Evolutionary conservation across 2,888 invertebrate genomes (phyloP), one percentile per base, ranked within the genome.

Genomic region (Mycalesis mineus): DNA sequence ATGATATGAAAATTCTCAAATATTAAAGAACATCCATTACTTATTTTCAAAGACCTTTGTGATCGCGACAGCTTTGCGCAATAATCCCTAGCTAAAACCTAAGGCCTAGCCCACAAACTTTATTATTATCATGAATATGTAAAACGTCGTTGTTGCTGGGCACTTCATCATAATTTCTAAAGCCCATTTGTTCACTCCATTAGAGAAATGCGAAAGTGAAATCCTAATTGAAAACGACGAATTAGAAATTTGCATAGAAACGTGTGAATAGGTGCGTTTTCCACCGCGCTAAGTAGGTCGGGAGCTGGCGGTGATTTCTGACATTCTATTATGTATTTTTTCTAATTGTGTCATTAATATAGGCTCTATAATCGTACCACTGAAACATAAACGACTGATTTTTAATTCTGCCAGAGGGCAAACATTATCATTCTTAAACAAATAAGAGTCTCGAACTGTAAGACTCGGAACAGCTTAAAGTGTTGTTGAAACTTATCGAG

Each of bases 241-340:
- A 65, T 66, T 64, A 66, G 68, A 69, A 67, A 69, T 69, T 67
- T 65, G 59, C 66, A 68, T 65, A 57, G 63, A 64, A 65, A 67
- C 65, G 69, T 67, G 65, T 62, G 66, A 67, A 61, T 63, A 60
- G 64, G 63, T 64, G 57, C 50, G 52, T 62, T 61, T 59, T 58
- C 62, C 50, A 58, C 48, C 50, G 56, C 48, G 61, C 57, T 55
- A 61, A 11, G 11, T 36, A 36, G 36, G 36, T 36, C 4, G 11
- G 11, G 36, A 36, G 36, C 9, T 36, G 36, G 11, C 4, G 36
- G 36, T 2, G 11, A 36, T 36, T 36, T 36, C 1, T 4, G 11
- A 22, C n/a, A n/a, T n/a, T n/a, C n/a, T n/a, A n/a, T n/a, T n/a
- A n/a, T n/a, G n/a, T n/a, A n/a, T n/a, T n/a, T n/a, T n/a, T n/a